Percentiles rank a stretch among this genome's conserved stretches.
These are phyloP conservation scores for Mirza zaza DNA, from an alignment of 2,113 vertebrate species.

Conservation along the genomic window DNA sequence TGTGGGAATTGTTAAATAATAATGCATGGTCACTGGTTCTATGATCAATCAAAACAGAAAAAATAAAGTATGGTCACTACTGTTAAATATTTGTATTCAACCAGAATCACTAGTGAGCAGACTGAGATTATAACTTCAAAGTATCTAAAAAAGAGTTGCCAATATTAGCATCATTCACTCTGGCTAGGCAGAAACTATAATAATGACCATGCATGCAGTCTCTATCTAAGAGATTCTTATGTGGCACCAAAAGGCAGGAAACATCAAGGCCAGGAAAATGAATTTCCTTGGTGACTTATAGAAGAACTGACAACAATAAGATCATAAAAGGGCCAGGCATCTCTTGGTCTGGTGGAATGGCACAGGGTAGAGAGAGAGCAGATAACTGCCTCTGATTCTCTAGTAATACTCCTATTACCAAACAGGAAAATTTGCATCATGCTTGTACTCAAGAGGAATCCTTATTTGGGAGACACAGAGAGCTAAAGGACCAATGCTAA, in stretches of 20 bases:
- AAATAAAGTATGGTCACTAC: not conserved
- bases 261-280: not conserved
- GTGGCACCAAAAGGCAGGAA: not conserved
- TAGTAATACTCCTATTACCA: not conserved
- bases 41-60: not conserved
- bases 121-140: not conserved
- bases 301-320: not conserved
- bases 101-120: conserved; percentile 19
- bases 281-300: not conserved
- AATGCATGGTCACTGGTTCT: not conserved
- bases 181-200: not conserved
- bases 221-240: not conserved
- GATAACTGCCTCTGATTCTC: not conserved
- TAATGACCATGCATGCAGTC: not conserved
- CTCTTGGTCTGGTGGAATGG: not conserved
- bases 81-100: not conserved
- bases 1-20: not conserved
- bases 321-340: not conserved
- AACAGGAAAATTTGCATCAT: not conserved
- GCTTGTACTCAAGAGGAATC: not conserved
- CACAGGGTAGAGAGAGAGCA: not conserved
- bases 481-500: not conserved
- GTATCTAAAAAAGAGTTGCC: not conserved
- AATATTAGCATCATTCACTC: not conserved
- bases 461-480: not conserved